Percentiles rank a stretch among this genome's conserved stretches.
phyloP scores from a whole-genome alignment of 2,888 invertebrate species.

The Dascillus cervinus region DNA sequence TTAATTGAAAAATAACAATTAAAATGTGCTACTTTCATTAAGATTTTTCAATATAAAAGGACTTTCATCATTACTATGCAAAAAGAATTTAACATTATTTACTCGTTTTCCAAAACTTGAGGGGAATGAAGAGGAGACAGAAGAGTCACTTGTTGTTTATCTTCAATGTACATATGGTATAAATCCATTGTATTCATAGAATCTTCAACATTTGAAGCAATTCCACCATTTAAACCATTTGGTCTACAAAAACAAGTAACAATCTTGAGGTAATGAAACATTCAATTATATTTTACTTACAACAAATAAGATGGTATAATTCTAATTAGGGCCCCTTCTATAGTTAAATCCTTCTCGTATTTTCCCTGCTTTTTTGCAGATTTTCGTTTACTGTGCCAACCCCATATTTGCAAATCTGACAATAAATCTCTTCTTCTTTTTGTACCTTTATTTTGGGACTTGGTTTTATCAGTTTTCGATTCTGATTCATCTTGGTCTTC shows the following conservation, averaged over 20 bases:
- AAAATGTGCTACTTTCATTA: too few species aligned
- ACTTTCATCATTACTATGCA: too few species aligned
- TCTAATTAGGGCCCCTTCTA: slow-evolving; percentile 59
- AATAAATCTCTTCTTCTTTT: slow-evolving; percentile 67
- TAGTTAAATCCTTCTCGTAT: slow-evolving; percentile 53
- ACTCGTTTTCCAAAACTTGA: slow-evolving; percentile 5
- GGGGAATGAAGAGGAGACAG: slow-evolving; percentile 31
- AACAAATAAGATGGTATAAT: slow-evolving; percentile 56
- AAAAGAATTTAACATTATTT: slow-evolving; percentile 1
- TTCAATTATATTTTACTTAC: slow-evolving; percentile 39
- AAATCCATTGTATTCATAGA: slow-evolving; percentile 57
- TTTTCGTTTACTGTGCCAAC: slow-evolving; percentile 61
- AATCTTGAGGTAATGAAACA: too few species aligned
- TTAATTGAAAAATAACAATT: too few species aligned
- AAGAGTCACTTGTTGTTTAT: slow-evolving; percentile 29
- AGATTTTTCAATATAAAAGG: too few species aligned
- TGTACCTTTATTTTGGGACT: slow-evolving; percentile 25
- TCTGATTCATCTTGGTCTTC: slow-evolving; percentile 37
- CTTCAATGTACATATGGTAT: slow-evolving; percentile 53
- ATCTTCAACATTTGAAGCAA: slow-evolving; percentile 38
- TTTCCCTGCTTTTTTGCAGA: slow-evolving; percentile 50
- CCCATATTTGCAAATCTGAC: slow-evolving; percentile 67
- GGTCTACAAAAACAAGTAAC: slow-evolving; percentile 28
- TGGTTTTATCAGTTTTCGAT: slow-evolving; percentile 28
- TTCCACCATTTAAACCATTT: slow-evolving; percentile 21